phyloP scores from a whole-genome alignment of 2,888 invertebrate species.

The Margaritifera margaritifera region DNA sequence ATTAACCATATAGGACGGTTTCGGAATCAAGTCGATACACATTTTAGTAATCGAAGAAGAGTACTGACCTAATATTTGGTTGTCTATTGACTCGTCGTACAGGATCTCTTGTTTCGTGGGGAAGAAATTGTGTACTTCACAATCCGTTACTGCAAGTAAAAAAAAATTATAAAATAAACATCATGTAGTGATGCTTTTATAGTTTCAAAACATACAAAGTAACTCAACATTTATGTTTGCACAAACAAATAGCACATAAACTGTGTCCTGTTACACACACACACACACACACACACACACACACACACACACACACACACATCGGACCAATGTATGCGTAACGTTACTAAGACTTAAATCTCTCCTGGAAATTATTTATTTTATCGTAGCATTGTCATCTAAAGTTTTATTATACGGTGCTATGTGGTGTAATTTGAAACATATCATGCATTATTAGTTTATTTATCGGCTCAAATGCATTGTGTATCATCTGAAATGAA shows the following conservation, averaged over 20 bases:
- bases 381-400: too few relatives aligned
- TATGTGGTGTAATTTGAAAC: too few relatives aligned
- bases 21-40: conserved; percentile 3
- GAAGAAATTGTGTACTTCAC: conserved; percentile 56
- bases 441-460: too few relatives aligned
- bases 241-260: too few relatives aligned
- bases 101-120: conserved; percentile 48
- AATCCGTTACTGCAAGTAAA: conserved; percentile 43
- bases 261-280: conserved; percentile 13
- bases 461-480: too few relatives aligned
- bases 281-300: conserved; percentile 17
- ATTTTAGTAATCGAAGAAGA: background rate
- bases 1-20: background rate
- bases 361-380: too few relatives aligned
- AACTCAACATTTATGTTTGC: conserved; percentile 11
- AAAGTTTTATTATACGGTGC: too few relatives aligned
- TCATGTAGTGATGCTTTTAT: background rate
- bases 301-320: conserved; percentile 10
- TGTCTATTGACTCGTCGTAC: conserved; percentile 46
- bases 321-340: background rate
- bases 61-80: conserved; percentile 51
- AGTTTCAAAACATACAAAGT: conserved; percentile 5
- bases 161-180: background rate
- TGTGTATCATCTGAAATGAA: too few relatives aligned
- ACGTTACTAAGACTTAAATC: too few relatives aligned